Base-by-base conservation (phyloP, 2,113 vertebrate species). In the Syrrhaptes paradoxus region DNA sequence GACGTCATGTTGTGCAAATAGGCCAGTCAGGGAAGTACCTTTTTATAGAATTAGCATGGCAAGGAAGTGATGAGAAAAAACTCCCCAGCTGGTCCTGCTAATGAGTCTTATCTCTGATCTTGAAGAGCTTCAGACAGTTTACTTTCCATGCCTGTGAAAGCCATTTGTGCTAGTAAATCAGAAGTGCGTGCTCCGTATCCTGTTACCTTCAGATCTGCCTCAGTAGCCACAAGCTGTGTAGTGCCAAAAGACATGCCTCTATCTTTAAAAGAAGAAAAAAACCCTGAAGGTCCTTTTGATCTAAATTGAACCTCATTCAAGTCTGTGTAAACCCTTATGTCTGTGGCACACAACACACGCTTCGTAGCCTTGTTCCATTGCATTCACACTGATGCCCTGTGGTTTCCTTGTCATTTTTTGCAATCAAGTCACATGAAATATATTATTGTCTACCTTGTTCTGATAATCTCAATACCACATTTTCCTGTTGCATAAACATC, bases 401-500 rank as follows among this genome's bases (percentile, higher is more conserved):
- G 90, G 95, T 96, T 97, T 90, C 31, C 89, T 93, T 96, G 88
- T 94, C 81, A 71, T 87, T 84, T 91, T 85, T 61, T 85, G 70
- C 74, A 93, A 95, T 97, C 96, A 93, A 96, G 92, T 97, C 89
- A 96, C 93, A 72, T 82, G 62, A 97, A 96, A 97, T 91, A 66
- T 81, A 96, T 91, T 91, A 91, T 96, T 98, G 96, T 96, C 78
- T 97, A 91, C 97, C 96, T 97, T 95, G 75, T 96, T 97, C 96
- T 96, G 95, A 97, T 98, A 96, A 98, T 97, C 97, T 97, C 3
- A 3, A 97, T 96, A 98, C 97, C 98, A 7, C 98, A 95, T 95
- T 98, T 98, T 98, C 98, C 98, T 98, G 98, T 98, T 85, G 74
- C 90, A 97, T 91, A 98, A 98, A 98, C 98, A 98, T 89, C 66